Base-by-base conservation (phyloP, 2,888 invertebrate species). In the Plagodis dolabraria region DNA sequence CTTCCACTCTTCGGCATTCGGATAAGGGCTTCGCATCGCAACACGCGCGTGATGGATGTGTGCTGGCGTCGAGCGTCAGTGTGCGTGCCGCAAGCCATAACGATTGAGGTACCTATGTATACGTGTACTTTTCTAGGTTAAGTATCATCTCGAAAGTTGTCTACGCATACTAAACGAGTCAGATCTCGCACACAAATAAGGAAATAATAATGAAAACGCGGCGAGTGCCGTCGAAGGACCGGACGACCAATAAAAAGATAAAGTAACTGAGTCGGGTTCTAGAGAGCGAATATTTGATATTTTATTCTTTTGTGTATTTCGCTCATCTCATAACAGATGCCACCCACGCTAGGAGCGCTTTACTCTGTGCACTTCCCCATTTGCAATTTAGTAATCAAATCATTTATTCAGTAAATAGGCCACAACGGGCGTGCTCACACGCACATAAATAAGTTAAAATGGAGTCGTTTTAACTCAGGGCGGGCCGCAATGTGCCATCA, bases 91-190 rank as follows among this genome's bases (percentile, higher is more conserved):
- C 63, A 49, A 59, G 53, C 67, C 70, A 68, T 70, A 70, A 65
- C 71, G 65, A 68, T 59, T 57, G 57, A 70, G 67, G 52, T 64
- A 63, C 22, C 22, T 22, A 22, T 22, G 22, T 22, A 22, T 22
- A 22, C 66, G 56, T 51, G 65, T 66, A 68, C 69, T 74, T 79
- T 79, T 79, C 77, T 81, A 82, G 83, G 82, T 80, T 82, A 82
- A 79, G 78, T 74, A 72, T 77, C 79, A 79, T 77, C 80, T 81
- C 65, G 79, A 85, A 83, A 84, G 82, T 77, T 71, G 75, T 71
- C 72, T 71, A 70, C 77, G 80, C 79, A 82, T 80, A 79, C 72
- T 75, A 73, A 81, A 74, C 74, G 69, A 67, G 70, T 59, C 40
- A 40, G 40, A 40, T 10, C 40, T 40, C 65, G 59, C 60, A 69